phyloP scores from a whole-genome alignment of 1,140 invertebrate species.

The Brachionus angularis region DNA sequence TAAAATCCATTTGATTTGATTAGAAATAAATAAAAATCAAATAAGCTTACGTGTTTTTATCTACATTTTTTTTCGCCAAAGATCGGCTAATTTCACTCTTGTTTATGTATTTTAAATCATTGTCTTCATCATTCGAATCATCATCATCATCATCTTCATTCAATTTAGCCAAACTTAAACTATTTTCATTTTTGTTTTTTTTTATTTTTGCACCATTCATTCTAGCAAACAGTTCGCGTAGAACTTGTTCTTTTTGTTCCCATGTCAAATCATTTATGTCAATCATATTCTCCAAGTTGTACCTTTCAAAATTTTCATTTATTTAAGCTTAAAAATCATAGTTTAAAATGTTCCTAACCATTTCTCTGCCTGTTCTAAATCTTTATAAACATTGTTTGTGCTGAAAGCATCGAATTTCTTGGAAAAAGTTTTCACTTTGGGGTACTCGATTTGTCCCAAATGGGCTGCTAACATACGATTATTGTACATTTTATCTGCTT shows the following conservation, averaged over 20 bases:
- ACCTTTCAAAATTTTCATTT: conserved; percentile 46
- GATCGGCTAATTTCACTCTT: too few species aligned
- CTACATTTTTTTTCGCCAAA: background rate
- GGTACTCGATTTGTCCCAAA: conserved; percentile 53
- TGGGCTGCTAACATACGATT: conserved; percentile 55
- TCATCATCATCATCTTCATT: conserved; percentile 15
- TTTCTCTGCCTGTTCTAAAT: conserved; percentile 56
- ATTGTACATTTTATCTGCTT: conserved; percentile 55
- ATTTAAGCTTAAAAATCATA: background rate
- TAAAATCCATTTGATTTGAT: too few species aligned
- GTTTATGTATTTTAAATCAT: conserved; percentile 9
- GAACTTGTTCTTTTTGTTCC: conserved; percentile 58
- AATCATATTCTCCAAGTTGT: conserved; percentile 50
- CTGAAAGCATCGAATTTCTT: conserved; percentile 51
- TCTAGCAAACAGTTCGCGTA: conserved; percentile 55
- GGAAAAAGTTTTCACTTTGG: conserved; percentile 56
- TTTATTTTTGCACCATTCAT: conserved; percentile 51
- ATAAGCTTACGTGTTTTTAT: background rate
- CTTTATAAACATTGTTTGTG: conserved; percentile 58
- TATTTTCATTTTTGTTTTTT: background rate
- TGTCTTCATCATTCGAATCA: conserved; percentile 29
- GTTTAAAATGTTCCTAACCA: conserved; percentile 51
- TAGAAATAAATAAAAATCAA: background rate
- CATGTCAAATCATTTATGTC: conserved; percentile 57
- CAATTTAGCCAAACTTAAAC: background rate